These are phyloP conservation scores for Meandrusa payeni DNA, from an alignment of 2,888 invertebrate genomes.

Conservation along the genomic window DNA sequence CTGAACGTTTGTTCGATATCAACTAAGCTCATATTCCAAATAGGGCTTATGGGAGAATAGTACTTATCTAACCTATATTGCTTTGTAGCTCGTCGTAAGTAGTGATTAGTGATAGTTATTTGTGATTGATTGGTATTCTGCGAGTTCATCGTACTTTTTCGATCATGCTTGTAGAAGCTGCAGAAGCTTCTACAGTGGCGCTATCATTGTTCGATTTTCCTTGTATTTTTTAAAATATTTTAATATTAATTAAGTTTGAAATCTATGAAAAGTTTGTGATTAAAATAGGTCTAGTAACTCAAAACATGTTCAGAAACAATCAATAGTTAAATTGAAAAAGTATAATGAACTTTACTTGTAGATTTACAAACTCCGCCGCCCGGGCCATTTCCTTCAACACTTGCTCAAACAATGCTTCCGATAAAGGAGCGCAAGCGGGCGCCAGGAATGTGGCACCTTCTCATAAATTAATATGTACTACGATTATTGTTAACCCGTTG, in stretches of 20 bases:
- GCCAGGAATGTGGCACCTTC: constrained; percentile 23
- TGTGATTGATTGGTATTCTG: no score
- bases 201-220: no score
- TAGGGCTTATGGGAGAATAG: neutral
- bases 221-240: no score
- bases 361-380: constrained; percentile 23
- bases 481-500: constrained; percentile 26
- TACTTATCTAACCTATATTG: no score
- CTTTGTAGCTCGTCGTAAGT: no score
- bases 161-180: no score
- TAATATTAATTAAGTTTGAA: no score
- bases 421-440: constrained; percentile 28
- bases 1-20: constrained; percentile 6
- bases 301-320: constrained; percentile 25
- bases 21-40: constrained; percentile 1
- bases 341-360: constrained; percentile 20
- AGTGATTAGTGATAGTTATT: no score
- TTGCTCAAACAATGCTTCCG: constrained; percentile 65
- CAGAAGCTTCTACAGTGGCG: no score
- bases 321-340: constrained; percentile 25
- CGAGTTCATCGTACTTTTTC: no score
- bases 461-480: constrained; percentile 25
- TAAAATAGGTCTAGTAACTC: neutral
- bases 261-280: no score
- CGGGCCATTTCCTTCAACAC: constrained; percentile 62